A percentile compares a stretch with the other conserved stretches of the same genome.
Evolutionary conservation across 2,888 invertebrate species (phyloP).

Genomic region (Pemphredon lugubris): DNA sequence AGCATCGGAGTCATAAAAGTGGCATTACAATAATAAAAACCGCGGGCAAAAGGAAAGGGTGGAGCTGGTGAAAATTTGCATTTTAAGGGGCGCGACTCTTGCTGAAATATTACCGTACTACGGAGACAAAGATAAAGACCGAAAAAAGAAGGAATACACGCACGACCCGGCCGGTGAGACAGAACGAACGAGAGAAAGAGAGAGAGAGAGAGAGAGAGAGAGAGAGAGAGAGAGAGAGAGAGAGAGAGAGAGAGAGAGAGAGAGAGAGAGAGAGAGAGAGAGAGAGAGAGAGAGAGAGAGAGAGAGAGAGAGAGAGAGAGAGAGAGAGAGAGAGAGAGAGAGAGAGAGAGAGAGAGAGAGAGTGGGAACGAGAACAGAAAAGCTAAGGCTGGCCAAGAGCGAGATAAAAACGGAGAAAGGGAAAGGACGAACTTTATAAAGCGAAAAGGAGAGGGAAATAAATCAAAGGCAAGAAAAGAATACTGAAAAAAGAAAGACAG

Average conservation of each 20-base stretch:
- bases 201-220: slow-evolving; percentile 1
- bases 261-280: neutral
- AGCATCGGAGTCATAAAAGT: slow-evolving; percentile 43
- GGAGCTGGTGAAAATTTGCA: slow-evolving; percentile 52
- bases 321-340: neutral
- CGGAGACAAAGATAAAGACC: slow-evolving; percentile 27
- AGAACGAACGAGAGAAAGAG: too few species aligned
- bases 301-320: too few species aligned
- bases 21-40: slow-evolving; percentile 32
- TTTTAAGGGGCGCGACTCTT: slow-evolving; percentile 58
- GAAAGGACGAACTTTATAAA: too few species aligned
- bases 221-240: neutral
- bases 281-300: slow-evolving; percentile 16
- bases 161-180: neutral
- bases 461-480: too few species aligned
- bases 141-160: slow-evolving; percentile 31
- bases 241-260: neutral
- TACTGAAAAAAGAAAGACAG: too few species aligned
- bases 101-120: slow-evolving; percentile 52
- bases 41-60: slow-evolving; percentile 39
- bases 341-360: slow-evolving; percentile 5
- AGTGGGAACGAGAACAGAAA: too few species aligned
- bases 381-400: neutral
- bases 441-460: too few species aligned
- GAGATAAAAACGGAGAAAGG: too few species aligned